These are phyloP conservation scores for Neuroscelio doddi DNA, from an alignment of 2,888 invertebrate species.

Conservation along the genomic window DNA sequence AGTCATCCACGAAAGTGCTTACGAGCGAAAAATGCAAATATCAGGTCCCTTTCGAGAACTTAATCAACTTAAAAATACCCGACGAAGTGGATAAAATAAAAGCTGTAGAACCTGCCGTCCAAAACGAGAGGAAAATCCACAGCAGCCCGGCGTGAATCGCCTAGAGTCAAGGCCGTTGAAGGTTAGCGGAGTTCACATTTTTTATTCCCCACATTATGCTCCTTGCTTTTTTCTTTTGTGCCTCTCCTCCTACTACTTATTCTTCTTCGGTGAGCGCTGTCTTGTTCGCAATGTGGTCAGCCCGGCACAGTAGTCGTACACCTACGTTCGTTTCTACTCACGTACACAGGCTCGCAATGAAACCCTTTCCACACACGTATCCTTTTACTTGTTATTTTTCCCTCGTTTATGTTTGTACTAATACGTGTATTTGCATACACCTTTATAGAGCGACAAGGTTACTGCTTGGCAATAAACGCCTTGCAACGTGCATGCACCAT, in stretches of 20 bases:
- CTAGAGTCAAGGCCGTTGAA: slow-evolving; percentile 60
- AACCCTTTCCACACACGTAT: too few relatives aligned
- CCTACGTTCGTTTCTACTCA: slow-evolving; percentile 39
- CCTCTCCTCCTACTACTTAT: too few relatives aligned
- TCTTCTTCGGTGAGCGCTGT: slow-evolving; percentile 40
- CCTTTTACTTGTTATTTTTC: too few relatives aligned
- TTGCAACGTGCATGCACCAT: slow-evolving; percentile 15
- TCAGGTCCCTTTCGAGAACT: too few relatives aligned
- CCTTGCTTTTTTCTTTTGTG: slow-evolving; percentile 19
- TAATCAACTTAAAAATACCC: too few relatives aligned
- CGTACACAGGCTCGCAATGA: slow-evolving; percentile 30
- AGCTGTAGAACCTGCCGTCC: too few relatives aligned
- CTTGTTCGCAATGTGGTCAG: too few relatives aligned
- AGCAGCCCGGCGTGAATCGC: too few relatives aligned
- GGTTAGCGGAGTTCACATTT: too few relatives aligned
- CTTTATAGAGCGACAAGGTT: slow-evolving; percentile 32
- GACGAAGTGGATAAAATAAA: too few relatives aligned
- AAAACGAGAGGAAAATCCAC: slow-evolving; percentile 51
- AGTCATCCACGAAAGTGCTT: too few relatives aligned
- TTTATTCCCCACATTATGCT: too few relatives aligned
- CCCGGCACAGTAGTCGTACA: slow-evolving; percentile 45
- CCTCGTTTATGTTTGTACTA: slow-evolving; percentile 28
- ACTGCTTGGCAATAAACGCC: slow-evolving; percentile 34
- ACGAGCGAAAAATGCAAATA: slow-evolving; percentile 1
- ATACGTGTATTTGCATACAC: slow-evolving; percentile 43